Evolutionary conservation across 2,888 invertebrate species (phyloP).

Genomic region (Odontocerum albicorne): DNA sequence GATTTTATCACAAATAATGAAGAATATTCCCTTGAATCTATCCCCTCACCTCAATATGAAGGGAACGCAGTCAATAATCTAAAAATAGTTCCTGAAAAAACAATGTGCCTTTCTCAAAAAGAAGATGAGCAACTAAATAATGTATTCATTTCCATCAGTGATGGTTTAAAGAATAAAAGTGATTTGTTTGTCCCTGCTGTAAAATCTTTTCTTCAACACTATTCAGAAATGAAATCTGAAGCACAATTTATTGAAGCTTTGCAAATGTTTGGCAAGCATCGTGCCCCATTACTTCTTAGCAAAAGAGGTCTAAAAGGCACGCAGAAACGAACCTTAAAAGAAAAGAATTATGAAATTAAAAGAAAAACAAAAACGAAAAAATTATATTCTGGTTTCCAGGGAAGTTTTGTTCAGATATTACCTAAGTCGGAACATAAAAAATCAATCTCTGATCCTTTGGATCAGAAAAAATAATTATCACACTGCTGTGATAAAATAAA

Average conservation of each 20-base stretch:
- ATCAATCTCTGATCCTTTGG: too few relatives aligned
- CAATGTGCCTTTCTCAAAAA: constrained; percentile 15
- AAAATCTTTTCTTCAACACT: constrained; percentile 26
- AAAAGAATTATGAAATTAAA: constrained; percentile 9
- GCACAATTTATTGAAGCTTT: constrained; percentile 18
- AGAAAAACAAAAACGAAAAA: constrained; percentile 1
- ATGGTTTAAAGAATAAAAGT: constrained; percentile 27
- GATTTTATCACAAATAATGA: constrained; percentile 7
- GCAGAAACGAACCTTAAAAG: constrained; percentile 3
- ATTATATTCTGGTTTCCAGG: too few relatives aligned
- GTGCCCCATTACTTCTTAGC: too few relatives aligned
- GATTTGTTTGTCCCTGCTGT: constrained; percentile 28
- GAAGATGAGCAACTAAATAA: constrained; percentile 20
- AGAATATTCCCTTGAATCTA: background rate
- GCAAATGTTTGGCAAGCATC: constrained; percentile 25
- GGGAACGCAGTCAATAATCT: background rate
- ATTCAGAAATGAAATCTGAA: constrained; percentile 28
- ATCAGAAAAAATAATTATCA: too few relatives aligned
- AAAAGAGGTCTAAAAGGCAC: background rate
- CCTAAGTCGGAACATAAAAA: too few relatives aligned
- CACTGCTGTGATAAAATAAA: too few relatives aligned
- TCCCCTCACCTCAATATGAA: background rate
- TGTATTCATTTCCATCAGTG: constrained; percentile 23
- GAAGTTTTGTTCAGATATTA: too few relatives aligned
- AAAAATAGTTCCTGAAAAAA: too few relatives aligned